Percentiles rank a stretch among this genome's conserved stretches.
Conservation (phyloP, 2,888 invertebrate species). For the Opisthograptis luteolata region DNA sequence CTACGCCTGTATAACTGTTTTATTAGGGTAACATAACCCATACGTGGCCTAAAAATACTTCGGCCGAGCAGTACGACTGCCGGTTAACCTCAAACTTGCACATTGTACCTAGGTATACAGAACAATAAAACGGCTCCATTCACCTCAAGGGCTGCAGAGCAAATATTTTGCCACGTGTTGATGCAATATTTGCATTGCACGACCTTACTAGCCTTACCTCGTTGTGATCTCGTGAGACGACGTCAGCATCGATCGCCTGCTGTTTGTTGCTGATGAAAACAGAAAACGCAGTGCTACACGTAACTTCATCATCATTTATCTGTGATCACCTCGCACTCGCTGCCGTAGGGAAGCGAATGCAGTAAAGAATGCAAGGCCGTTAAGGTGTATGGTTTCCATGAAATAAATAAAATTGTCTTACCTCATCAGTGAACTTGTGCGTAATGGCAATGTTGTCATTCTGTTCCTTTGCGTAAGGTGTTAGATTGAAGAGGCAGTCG, state of each 20-base stretch:
- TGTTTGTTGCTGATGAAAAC: too few species aligned
- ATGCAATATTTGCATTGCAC: slow-evolving; percentile 17
- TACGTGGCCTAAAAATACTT: too few species aligned
- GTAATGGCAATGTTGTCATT: slow-evolving; percentile 83
- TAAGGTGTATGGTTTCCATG: too few species aligned
- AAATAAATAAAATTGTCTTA: slow-evolving; percentile 8
- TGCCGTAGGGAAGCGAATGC: too few species aligned
- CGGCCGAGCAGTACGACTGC: too few species aligned
- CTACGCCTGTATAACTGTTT: too few species aligned
- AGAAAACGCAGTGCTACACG: too few species aligned
- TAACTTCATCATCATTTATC: neutral
- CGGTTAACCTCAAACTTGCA: too few species aligned
- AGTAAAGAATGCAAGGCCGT: too few species aligned
- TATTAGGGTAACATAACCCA: too few species aligned
- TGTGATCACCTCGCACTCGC: neutral
- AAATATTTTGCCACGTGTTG: slow-evolving; percentile 14
- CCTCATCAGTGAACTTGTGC: slow-evolving; percentile 85
- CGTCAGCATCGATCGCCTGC: too few species aligned
- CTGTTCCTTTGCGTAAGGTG: slow-evolving; percentile 82
- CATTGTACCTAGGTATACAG: too few species aligned
- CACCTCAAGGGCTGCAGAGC: slow-evolving; percentile 8
- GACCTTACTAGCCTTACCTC: slow-evolving; percentile 27
- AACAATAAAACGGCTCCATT: neutral
- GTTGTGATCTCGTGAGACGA: neutral
- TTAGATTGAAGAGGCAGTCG: slow-evolving; percentile 85